phyloP scores from a whole-genome alignment of 23 tunicate genomes.

The Pegea sp. region DNA sequence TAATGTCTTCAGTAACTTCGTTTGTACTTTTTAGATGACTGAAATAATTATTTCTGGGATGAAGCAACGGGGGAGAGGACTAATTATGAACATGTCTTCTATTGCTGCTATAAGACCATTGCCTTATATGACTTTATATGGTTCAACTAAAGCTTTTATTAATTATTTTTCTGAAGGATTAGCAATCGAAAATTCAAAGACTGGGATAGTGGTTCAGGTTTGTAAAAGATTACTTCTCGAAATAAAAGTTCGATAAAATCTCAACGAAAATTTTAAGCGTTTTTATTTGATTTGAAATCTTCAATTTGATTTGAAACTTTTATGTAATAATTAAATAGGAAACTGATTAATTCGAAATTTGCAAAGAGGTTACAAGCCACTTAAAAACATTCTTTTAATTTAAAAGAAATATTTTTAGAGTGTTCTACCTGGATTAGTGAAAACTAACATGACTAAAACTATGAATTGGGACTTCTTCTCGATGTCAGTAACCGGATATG shows the following conservation, averaged over 20 bases:
- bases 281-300: no score
- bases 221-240: no score
- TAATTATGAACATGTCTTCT: background rate
- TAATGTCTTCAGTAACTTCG: no score
- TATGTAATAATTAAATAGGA: no score
- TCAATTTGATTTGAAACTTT: no score
- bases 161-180: background rate
- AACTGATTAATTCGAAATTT: no score
- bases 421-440: background rate
- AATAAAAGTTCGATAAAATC: no score
- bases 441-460: background rate
- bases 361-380: no score
- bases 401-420: no score
- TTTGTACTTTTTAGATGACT: no score
- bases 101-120: background rate
- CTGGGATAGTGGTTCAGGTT: background rate
- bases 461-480: background rate
- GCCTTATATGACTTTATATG: background rate
- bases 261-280: no score
- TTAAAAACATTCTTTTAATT: no score
- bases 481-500: background rate
- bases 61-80: background rate
- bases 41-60: background rate
- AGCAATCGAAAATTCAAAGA: background rate
- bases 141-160: background rate